Base-by-base conservation (phyloP, 2,797 vertebrate species). In the Brachyalestes nurse region DNA sequence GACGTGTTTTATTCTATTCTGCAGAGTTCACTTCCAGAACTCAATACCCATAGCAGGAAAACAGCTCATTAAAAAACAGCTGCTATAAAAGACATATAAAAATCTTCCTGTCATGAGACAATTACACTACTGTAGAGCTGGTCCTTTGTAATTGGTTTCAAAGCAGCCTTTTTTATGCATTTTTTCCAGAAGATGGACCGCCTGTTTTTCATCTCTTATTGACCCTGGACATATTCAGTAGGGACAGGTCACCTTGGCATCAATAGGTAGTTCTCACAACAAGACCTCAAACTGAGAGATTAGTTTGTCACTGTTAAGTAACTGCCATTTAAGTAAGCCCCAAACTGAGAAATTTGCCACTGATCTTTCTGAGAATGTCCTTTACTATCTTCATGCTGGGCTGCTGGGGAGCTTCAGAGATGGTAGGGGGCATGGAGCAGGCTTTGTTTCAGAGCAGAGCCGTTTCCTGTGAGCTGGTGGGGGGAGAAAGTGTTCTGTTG, bases 391-490 rank as follows among this genome's bases (percentile, higher is more conserved):
- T 84, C 61, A 80, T 75, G 74, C 58, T 57, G 78, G 55, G 67
- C 76, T 72, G 72, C 73, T 78, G 77, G 45, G 25, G 83, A 70
- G 83, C 81, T 83, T 57, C 73, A 28, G 49, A 75, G 65, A 75
- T 80, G 74, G 82, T 80, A 77, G 82, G 85, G 78, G 83, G 90
- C 89, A 91, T 89, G 89, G 89, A 90, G 90, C 90, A 90, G 89
- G 92, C 92, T 94, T 94, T 94, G 93, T 94, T 92, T 93, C 90
- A 84, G 88, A 85, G 90, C 90, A 90, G 82, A 92, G 93, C 93
- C 91, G 93, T 94, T 95, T 95, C 94, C 94, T 95, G 93, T 91
- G 92, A 92, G 92, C 93, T 92, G 91, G 93, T 92, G 90, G 93
- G 93, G 69, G 91, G 91, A 91, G 91, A 94, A 89, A 89, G 91